These are phyloP conservation scores for Penaeus vannamei DNA, from an alignment of 1,140 invertebrate genomes.

Conservation along the genomic window DNA sequence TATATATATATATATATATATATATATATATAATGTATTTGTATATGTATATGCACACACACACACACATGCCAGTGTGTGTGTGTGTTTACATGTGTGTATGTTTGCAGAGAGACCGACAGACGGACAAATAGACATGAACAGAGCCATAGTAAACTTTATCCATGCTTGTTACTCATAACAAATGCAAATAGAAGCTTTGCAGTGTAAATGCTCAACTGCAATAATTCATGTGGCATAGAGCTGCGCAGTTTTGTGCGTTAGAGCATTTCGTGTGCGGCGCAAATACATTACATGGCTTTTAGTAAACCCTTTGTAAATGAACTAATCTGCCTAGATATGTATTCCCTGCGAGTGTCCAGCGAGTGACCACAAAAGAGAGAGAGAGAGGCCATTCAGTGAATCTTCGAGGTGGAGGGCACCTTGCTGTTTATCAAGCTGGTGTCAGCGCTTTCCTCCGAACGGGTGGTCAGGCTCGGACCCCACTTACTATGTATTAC, in stretches of 20 bases:
- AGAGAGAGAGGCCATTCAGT: background rate
- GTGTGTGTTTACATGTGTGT: background rate
- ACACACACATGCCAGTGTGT: background rate
- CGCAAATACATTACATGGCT: too few relatives aligned
- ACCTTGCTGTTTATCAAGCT: background rate
- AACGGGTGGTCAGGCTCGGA: too few relatives aligned
- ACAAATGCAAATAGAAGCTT: too few relatives aligned
- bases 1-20: background rate
- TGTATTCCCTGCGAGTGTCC: background rate
- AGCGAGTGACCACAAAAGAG: background rate
- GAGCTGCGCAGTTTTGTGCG: too few relatives aligned
- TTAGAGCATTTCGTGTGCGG: too few relatives aligned
- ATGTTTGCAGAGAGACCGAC: background rate
- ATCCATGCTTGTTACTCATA: background rate
- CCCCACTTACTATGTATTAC: too few relatives aligned
- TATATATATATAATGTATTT: too few relatives aligned
- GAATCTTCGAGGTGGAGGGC: background rate
- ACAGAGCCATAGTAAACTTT: background rate
- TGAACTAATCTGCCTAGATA: too few relatives aligned
- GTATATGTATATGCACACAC: background rate
- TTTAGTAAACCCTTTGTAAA: too few relatives aligned
- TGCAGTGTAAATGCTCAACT: background rate
- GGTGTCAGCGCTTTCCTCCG: too few relatives aligned
- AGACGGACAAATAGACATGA: constrained; percentile 12
- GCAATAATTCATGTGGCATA: too few relatives aligned